Conservation (phyloP, 2,113 vertebrate genomes). For the Podiceps cristatus region DNA sequence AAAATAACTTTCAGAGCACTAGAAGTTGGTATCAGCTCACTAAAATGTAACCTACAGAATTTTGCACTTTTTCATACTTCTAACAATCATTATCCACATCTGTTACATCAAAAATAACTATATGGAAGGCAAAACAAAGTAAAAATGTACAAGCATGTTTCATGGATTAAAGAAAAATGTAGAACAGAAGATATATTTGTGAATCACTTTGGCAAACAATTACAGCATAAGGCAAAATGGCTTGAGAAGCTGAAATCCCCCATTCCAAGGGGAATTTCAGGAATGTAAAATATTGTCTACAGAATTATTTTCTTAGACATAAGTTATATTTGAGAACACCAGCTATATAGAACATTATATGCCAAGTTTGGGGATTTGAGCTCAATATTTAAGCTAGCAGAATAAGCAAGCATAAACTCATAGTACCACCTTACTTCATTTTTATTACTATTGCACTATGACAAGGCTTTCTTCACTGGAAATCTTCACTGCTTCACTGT, state of each 20-base stretch:
- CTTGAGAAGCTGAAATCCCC: not conserved
- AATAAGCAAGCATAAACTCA: not conserved
- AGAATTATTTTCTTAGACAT: not conserved
- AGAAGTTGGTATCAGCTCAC: not conserved
- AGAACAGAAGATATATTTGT: not conserved
- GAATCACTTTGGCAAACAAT: not conserved
- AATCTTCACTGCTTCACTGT: not conserved
- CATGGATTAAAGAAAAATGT: not conserved
- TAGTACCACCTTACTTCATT: not conserved
- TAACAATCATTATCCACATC: not conserved
- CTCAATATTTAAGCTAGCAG: not conserved
- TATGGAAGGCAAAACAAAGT: conserved; percentile 19
- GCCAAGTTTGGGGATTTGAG: not conserved
- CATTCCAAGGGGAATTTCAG: not conserved
- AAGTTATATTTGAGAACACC: not conserved
- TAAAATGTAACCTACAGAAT: not conserved
- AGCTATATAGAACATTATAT: not conserved
- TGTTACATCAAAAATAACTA: not conserved
- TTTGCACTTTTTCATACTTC: not conserved
- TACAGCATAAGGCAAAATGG: not conserved
- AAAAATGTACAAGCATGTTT: not conserved
- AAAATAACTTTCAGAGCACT: not conserved
- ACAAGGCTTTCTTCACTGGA: not conserved
- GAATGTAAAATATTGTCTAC: not conserved
- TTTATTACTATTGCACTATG: not conserved